Conservation (phyloP, 2,888 invertebrate genomes). For the Hipparchia sbordonii region DNA sequence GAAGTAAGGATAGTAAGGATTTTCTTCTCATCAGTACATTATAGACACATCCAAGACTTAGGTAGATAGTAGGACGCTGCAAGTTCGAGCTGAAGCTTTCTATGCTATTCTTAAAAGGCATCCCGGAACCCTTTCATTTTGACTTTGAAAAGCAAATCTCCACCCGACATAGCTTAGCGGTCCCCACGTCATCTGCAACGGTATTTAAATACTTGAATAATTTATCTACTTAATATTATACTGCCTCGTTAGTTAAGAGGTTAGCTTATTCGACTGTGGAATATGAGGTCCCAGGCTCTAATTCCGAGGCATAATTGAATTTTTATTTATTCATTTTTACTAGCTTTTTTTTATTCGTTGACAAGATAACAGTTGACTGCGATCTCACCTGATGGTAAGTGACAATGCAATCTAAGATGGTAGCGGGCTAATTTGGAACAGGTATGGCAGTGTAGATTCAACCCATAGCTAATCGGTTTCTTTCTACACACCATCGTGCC, state of each 20-base stretch:
- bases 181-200: constrained; percentile 23
- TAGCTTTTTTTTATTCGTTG: not conserved
- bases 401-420: too few relatives aligned
- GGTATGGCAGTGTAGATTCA: too few relatives aligned
- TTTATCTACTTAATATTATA: constrained; percentile 2
- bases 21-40: constrained; percentile 20
- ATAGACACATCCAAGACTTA: constrained; percentile 15
- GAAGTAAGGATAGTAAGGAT: too few relatives aligned
- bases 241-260: not conserved
- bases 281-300: too few relatives aligned
- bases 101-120: constrained; percentile 40
- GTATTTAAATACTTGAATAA: constrained; percentile 21
- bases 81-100: constrained; percentile 39
- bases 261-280: too few relatives aligned
- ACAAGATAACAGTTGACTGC: too few relatives aligned
- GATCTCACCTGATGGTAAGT: too few relatives aligned
- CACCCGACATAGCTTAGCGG: constrained; percentile 31
- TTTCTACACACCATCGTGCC: too few relatives aligned
- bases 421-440: too few relatives aligned
- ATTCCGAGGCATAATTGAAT: too few relatives aligned
- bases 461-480: too few relatives aligned
- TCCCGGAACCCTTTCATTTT: constrained; percentile 34
- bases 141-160: constrained; percentile 38
- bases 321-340: not conserved
- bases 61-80: constrained; percentile 29